These are phyloP conservation scores for Tyrannus savana DNA, from an alignment of 2,113 vertebrate genomes.

Conservation along the genomic window DNA sequence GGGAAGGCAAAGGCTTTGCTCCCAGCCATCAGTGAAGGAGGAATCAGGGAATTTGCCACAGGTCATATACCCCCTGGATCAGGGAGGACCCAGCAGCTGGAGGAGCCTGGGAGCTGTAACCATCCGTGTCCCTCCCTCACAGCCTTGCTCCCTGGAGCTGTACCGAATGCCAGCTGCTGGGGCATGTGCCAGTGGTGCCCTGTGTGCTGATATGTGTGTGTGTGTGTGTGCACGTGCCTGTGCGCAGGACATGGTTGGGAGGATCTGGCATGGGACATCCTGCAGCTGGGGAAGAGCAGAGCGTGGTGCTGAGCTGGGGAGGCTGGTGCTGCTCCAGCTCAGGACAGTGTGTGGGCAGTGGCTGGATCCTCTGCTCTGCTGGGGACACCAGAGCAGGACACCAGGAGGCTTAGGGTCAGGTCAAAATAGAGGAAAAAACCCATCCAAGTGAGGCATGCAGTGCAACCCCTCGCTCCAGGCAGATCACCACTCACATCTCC, in stretches of 20 bases:
- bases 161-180: not conserved
- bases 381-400: not conserved
- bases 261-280: not conserved
- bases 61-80: not conserved
- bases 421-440: rapidly evolving
- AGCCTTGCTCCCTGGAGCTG: not conserved
- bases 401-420: not conserved
- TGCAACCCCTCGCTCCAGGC: not conserved
- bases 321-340: not conserved
- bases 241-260: not conserved
- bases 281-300: not conserved
- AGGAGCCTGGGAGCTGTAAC: not conserved
- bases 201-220: not conserved
- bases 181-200: rapidly evolving
- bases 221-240: rapidly evolving
- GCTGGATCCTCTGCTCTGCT: not conserved
- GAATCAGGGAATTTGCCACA: not conserved
- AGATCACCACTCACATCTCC: not conserved
- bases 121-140: not conserved
- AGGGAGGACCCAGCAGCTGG: not conserved
- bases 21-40: rapidly evolving
- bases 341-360: rapidly evolving
- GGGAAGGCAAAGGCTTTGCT: not conserved
- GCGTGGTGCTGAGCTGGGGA: rapidly evolving
- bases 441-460: not conserved